Percentiles rank a stretch among this genome's conserved stretches.
Conservation (phyloP, 2,113 vertebrate species). For the Upupa epops region DNA sequence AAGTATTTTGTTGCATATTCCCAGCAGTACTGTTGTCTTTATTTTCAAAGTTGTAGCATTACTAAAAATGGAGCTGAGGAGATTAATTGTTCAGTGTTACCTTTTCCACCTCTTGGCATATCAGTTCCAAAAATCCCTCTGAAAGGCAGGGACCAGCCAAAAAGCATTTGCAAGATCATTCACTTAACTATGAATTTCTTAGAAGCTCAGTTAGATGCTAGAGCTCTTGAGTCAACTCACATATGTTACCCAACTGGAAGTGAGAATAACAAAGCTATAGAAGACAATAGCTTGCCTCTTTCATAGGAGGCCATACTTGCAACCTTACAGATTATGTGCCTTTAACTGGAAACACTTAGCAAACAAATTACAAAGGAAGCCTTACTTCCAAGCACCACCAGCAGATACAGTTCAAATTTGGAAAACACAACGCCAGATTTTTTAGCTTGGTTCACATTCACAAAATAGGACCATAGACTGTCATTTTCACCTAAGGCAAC, state of each 20-base stretch:
- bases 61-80: not conserved
- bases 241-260: not conserved
- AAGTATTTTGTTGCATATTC: not conserved
- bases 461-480: too few relatives aligned
- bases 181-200: not conserved
- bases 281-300: conserved; percentile 10
- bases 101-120: not conserved
- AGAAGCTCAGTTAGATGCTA: not conserved
- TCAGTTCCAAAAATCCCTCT: not conserved
- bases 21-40: not conserved
- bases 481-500: not conserved
- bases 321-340: not conserved
- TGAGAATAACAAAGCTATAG: not conserved
- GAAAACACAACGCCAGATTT: not conserved
- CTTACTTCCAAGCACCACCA: not conserved
- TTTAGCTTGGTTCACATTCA: not conserved
- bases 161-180: not conserved
- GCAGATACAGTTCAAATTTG: not conserved
- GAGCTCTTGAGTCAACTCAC: conserved; percentile 16
- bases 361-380: conserved; percentile 19
- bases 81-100: not conserved
- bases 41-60: not conserved
- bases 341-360: conserved; percentile 25
- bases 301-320: not conserved
- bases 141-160: not conserved